A percentile compares a stretch with the other conserved stretches of the same genome.
phyloP scores from a whole-genome alignment of 37 sponge, comb jelly and placozoan species.

The Chondrilla cf. caribensis region DNA sequence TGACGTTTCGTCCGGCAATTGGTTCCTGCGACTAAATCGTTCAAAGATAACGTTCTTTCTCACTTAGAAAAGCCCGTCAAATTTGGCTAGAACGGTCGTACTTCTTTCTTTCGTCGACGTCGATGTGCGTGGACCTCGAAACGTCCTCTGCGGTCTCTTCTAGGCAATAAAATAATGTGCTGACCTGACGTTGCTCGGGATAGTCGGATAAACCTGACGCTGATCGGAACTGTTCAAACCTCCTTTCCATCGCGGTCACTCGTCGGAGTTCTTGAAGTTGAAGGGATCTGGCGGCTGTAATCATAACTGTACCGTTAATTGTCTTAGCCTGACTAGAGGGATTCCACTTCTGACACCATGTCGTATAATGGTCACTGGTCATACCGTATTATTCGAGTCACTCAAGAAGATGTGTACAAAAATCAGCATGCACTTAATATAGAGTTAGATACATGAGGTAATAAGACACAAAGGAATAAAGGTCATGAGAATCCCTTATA shows the following conservation, averaged over 20 bases:
- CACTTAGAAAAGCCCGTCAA: not conserved
- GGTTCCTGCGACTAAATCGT: not conserved
- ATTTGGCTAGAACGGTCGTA: not conserved
- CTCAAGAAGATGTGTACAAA: too few species aligned
- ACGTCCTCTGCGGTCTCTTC: conserved; percentile 3
- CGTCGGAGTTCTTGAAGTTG: not conserved
- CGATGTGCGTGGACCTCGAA: not conserved
- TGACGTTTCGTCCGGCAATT: not conserved
- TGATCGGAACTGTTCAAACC: not conserved
- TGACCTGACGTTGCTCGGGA: not conserved
- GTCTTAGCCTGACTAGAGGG: not conserved
- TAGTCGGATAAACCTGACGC: not conserved
- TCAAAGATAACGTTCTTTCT: not conserved
- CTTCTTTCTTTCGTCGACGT: not conserved
- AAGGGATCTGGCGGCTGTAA: not conserved
- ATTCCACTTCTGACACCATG: conserved; percentile 22
- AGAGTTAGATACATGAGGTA: too few species aligned
- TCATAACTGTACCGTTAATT: not conserved
- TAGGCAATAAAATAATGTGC: not conserved
- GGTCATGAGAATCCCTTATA: too few species aligned
- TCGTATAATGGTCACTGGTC: not conserved
- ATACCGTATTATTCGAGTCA: too few species aligned
- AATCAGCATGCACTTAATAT: too few species aligned
- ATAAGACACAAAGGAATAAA: too few species aligned
- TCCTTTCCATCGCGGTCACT: not conserved